phyloP scores from a whole-genome alignment of 2,113 vertebrate species.

The Microtus oregoni region DNA sequence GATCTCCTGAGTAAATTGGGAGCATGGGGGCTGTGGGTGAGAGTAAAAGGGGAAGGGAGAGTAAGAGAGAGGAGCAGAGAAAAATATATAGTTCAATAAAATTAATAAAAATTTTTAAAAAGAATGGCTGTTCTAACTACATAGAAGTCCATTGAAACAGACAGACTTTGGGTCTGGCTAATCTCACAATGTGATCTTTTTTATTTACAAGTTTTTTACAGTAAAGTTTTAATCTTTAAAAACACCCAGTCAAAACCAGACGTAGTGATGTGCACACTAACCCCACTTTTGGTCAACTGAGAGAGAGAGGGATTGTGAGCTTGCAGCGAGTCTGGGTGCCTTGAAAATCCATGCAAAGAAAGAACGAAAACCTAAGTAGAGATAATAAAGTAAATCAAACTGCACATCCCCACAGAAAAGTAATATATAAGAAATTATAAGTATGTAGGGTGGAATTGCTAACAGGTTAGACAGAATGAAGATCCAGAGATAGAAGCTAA shows the following conservation, averaged over 20 bases:
- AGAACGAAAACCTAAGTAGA: not conserved
- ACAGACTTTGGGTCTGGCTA: not conserved
- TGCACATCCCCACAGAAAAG: not conserved
- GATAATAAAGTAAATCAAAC: not conserved
- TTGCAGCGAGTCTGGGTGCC: not conserved
- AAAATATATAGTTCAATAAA: no score
- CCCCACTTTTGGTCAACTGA: not conserved
- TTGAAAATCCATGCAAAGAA: not conserved
- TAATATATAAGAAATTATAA: not conserved
- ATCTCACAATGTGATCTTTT: not conserved
- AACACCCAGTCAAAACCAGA: not conserved
- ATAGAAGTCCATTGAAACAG: not conserved
- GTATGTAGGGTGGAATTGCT: no score
- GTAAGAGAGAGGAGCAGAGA: no score
- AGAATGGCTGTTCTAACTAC: not conserved
- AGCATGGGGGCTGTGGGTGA: no score
- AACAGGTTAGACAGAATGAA: not conserved
- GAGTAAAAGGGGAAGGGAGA: no score
- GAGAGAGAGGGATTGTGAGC: not conserved
- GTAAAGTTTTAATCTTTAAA: not conserved
- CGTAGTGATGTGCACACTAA: not conserved
- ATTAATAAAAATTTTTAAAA: no score
- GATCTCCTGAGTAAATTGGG: no score
- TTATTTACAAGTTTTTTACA: not conserved
- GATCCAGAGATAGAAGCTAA: not conserved